Evolutionary conservation across 2,113 vertebrate genomes (phyloP).

Genomic region (Ginglymostoma cirratum): DNA sequence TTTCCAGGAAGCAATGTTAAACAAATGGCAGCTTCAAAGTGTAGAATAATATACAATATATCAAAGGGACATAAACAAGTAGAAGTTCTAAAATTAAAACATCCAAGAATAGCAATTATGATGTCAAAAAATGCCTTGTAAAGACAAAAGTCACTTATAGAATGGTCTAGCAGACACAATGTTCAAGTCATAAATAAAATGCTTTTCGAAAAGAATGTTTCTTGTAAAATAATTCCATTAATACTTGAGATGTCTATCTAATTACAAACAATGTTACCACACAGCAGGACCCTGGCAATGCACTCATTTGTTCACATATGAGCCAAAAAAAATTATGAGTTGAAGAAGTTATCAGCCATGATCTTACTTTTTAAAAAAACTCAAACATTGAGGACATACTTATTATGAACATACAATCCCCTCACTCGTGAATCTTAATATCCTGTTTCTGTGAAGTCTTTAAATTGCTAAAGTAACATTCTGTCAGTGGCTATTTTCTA

Average conservation of each 20-base stretch:
- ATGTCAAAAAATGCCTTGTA: constrained; percentile 78
- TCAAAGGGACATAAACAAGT: constrained; percentile 50
- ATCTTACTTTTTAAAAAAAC: background rate
- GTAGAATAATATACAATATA: background rate
- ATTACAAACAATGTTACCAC: background rate
- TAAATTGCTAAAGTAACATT: background rate
- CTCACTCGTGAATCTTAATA: background rate
- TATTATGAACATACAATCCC: background rate
- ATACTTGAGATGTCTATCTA: background rate
- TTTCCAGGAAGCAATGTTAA: background rate
- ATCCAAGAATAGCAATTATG: constrained; percentile 78
- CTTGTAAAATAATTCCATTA: background rate
- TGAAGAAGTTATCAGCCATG: background rate
- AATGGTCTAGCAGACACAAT: constrained; percentile 73
- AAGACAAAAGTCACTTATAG: constrained; percentile 84
- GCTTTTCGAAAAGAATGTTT: background rate
- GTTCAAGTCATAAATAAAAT: constrained; percentile 8
- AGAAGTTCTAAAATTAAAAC: constrained; percentile 68
- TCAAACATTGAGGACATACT: background rate
- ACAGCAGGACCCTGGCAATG: background rate
- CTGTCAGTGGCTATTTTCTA: background rate
- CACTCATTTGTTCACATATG: background rate
- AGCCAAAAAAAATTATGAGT: background rate
- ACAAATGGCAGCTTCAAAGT: background rate
- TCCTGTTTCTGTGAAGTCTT: background rate